Conservation (phyloP, 2,888 invertebrate species). For the Pseudococcus jackbeardsleyi region DNA sequence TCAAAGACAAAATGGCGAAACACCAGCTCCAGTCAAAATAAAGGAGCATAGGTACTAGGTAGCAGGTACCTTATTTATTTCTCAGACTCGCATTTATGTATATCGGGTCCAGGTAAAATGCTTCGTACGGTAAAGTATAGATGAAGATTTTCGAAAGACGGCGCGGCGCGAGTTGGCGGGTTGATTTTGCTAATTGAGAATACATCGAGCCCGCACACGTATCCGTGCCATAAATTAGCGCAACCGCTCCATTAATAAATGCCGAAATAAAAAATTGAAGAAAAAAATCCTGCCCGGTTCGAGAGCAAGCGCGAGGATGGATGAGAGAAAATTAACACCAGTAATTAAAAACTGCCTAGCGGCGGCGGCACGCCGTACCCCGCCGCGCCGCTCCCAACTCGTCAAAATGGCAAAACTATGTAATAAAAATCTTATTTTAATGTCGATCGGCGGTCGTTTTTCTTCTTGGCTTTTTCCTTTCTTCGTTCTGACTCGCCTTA, state of each 20-base stretch:
- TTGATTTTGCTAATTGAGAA: conserved; percentile 11
- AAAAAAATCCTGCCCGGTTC: conserved; percentile 2
- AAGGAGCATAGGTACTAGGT: too few species aligned
- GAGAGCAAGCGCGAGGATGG: not conserved
- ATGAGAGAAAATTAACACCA: not conserved
- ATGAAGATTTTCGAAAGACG: too few species aligned
- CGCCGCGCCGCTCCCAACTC: not conserved
- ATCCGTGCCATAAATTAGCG: conserved; percentile 1
- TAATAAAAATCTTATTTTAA: conserved; percentile 2
- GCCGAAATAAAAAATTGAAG: not conserved
- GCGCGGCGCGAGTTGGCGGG: not conserved
- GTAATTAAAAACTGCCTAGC: not conserved
- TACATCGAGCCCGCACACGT: conserved; percentile 27
- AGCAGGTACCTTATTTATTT: too few species aligned
- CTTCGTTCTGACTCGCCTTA: not conserved
- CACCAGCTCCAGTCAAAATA: too few species aligned
- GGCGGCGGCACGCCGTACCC: not conserved
- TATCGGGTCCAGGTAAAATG: too few species aligned
- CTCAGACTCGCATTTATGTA: too few species aligned
- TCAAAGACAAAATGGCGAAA: too few species aligned
- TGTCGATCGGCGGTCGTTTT: not conserved
- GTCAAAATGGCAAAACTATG: not conserved
- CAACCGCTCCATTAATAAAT: not conserved
- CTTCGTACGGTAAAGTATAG: too few species aligned
- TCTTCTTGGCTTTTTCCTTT: not conserved